Percentiles rank a stretch among this genome's conserved stretches.
These are phyloP conservation scores for Halcyon malimbica DNA, from an alignment of 2,113 vertebrate species.

Conservation along the genomic window DNA sequence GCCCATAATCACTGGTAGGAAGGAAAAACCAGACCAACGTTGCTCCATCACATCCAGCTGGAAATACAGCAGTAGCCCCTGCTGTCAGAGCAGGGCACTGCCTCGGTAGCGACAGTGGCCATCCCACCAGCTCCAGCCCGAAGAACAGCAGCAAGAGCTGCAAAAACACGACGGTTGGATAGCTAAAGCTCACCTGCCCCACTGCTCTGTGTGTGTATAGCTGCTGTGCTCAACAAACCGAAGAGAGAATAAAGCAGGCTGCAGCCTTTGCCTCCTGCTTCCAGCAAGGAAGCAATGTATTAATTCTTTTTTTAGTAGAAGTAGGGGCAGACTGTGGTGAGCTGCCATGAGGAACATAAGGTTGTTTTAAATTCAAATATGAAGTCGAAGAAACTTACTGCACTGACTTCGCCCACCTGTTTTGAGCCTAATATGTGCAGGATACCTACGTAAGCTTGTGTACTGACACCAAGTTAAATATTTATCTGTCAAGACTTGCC, in stretches of 20 bases:
- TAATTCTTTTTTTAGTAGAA: neutral
- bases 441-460: neutral
- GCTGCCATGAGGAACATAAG: neutral
- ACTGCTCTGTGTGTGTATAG: neutral
- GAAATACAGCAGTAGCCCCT: neutral
- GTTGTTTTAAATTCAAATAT: neutral
- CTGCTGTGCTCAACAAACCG: rapidly evolving
- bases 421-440: neutral
- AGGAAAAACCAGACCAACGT: neutral
- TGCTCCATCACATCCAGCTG: neutral
- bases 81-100: neutral
- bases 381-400: neutral
- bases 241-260: neutral
- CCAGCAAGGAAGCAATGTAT: neutral
- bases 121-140: neutral
- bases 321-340: neutral
- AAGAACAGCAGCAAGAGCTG: rapidly evolving
- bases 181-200: neutral
- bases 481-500: neutral
- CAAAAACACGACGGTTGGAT: rapidly evolving
- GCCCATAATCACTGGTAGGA: neutral
- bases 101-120: rapidly evolving
- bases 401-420: neutral
- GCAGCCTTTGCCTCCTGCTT: neutral
- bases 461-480: neutral